Conservation (phyloP, 2,797 vertebrate genomes). For the Poecilia picta region DNA sequence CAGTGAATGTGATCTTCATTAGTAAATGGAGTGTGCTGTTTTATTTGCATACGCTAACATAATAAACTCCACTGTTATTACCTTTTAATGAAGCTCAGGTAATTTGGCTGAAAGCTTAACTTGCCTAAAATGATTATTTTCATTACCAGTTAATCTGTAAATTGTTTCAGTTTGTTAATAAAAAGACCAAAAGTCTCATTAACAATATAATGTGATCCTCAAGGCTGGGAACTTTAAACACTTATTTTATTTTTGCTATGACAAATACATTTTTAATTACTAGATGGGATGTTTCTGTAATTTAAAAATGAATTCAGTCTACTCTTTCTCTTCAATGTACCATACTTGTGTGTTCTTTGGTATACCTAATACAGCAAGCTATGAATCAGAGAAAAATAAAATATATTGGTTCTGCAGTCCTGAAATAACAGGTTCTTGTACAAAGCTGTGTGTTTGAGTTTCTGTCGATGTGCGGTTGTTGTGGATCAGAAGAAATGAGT, state of each 20-base stretch:
- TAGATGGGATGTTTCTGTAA: background rate
- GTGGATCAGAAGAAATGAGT: background rate
- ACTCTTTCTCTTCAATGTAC: background rate
- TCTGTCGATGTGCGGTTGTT: background rate
- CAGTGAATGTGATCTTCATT: slow-evolving; percentile 1
- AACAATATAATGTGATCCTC: background rate
- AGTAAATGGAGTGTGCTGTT: background rate
- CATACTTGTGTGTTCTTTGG: background rate
- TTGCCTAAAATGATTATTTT: background rate
- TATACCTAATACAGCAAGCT: background rate
- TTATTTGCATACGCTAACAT: slow-evolving; percentile 9
- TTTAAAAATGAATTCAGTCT: background rate
- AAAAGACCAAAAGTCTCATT: background rate
- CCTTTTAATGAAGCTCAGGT: background rate
- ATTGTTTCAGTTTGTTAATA: background rate
- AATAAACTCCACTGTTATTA: background rate
- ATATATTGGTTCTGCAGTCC: background rate
- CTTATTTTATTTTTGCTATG: background rate
- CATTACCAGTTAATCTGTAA: slow-evolving; percentile 1
- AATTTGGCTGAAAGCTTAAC: slow-evolving; percentile 7
- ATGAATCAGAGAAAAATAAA: background rate
- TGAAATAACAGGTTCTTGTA: background rate
- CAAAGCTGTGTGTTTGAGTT: background rate
- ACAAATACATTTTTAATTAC: background rate
- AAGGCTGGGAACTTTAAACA: background rate